phyloP scores from a whole-genome alignment of 1,140 invertebrate genomes.

The Sycobia sp. region DNA sequence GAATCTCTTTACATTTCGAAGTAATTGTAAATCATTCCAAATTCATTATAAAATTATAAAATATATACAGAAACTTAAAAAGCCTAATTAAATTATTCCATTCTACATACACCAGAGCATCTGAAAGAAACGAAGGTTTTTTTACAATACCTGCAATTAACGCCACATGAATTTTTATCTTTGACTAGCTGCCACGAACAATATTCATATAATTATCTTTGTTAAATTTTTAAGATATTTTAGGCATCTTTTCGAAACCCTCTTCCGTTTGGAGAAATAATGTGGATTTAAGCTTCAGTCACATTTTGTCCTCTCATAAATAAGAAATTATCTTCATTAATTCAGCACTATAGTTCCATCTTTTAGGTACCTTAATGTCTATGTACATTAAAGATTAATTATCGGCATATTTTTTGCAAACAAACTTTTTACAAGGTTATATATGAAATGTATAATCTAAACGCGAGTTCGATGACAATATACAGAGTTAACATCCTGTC shows the following conservation, averaged over 20 bases:
- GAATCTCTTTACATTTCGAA: too few species aligned
- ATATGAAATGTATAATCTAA: background rate
- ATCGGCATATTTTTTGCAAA: constrained; percentile 17
- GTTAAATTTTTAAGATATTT: too few species aligned
- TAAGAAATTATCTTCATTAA: background rate
- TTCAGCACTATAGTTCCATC: constrained; percentile 6
- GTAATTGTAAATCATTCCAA: too few species aligned
- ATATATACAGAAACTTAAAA: too few species aligned
- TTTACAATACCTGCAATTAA: constrained; percentile 1
- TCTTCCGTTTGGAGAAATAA: background rate
- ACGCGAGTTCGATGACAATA: constrained; percentile 12
- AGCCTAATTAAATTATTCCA: too few species aligned
- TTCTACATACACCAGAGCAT: too few species aligned
- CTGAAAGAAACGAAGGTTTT: constrained; percentile 5
- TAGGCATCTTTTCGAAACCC: background rate
- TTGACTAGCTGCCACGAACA: constrained; percentile 46
- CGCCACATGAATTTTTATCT: constrained; percentile 9
- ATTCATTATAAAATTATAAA: too few species aligned
- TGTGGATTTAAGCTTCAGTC: constrained; percentile 1
- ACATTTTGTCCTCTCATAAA: background rate
- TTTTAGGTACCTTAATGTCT: constrained; percentile 24
- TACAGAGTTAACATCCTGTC: constrained; percentile 18
- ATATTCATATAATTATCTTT: constrained; percentile 9
- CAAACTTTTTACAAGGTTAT: constrained; percentile 23
- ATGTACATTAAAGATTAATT: constrained; percentile 32